Base-by-base conservation (phyloP, 2,113 vertebrate genomes). In the Bos indicus region DNA sequence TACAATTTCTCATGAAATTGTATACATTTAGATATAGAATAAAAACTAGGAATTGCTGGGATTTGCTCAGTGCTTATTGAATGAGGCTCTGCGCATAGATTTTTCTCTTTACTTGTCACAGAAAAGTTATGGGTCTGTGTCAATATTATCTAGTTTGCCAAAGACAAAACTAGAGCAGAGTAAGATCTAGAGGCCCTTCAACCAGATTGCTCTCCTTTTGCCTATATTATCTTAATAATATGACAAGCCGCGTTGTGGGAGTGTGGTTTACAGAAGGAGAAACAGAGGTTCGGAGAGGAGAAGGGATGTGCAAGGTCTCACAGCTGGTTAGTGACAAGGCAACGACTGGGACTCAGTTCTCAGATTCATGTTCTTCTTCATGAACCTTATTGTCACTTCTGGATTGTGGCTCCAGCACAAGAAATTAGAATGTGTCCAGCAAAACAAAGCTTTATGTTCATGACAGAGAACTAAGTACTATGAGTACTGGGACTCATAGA, bases 381-480 rank as follows among this genome's bases (percentile, higher is more conserved):
- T 0, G 0, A 1, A 8, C 3, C 14, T 33, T 4, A 11, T 7
- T 2, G 2, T n/a, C 11, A 19, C 85, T 23, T 25, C 59, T 46
- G 46, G 9, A 40, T 0, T 25, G 3, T 51, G 26, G 36, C 12
- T 25, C 51, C 4, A 46, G 30, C 28, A 25, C 2, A 14, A 30
- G 46, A 74, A 46, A 56, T 62, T 12, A 59, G 74, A 57, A 33
- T 17, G 6, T 10, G 21, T 40, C 80, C 40, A 78, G 48, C 15
- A 30, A 94, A 23, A 57, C 9, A 9, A 57, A 94, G 19, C 21
- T 40, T 67, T 17, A 36, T 7, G 62, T 30, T 54, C 33, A 40
- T 3, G 11, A 87, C 25, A 78, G 56, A 59, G 77, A 84, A 86
- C 59, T 57, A n/a, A 67, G 8, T 21, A 13, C 9, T 7, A 30